Conservation (phyloP, 2,888 invertebrate genomes). For the Julus scanicus region DNA sequence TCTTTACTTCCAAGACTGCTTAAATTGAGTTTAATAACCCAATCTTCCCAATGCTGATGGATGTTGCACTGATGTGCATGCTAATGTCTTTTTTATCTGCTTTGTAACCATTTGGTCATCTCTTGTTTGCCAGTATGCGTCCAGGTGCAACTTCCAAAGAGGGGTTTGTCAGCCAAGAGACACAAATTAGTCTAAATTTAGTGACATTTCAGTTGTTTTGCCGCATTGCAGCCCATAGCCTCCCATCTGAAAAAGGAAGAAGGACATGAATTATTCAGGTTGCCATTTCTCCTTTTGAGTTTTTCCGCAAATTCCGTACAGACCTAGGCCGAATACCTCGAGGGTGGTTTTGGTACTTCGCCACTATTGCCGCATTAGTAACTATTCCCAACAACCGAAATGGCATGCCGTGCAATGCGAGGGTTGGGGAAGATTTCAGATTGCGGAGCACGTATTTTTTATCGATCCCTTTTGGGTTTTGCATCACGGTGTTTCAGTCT, state of each 20-base stretch:
- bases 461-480: constrained; percentile 14
- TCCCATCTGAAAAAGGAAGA: not conserved
- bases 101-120: not conserved
- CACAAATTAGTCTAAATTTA: not conserved
- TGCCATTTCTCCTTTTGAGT: not conserved
- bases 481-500: not conserved
- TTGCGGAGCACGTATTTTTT: constrained; percentile 21
- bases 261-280: not conserved
- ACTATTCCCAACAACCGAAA: not conserved
- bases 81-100: not conserved
- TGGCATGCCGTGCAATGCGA: not conserved
- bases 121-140: not conserved
- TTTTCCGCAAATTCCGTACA: not conserved
- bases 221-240: not conserved
- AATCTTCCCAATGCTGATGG: not conserved
- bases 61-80: not conserved
- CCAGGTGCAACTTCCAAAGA: no score
- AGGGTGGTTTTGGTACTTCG: constrained; percentile 8
- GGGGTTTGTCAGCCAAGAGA: not conserved
- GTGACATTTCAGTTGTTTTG: not conserved
- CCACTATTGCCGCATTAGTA: not conserved
- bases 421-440: not conserved
- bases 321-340: not conserved
- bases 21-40: not conserved
- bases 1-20: not conserved